These are phyloP conservation scores for Dermatemys mawii DNA, from an alignment of 2,113 vertebrate species.

Conservation along the genomic window DNA sequence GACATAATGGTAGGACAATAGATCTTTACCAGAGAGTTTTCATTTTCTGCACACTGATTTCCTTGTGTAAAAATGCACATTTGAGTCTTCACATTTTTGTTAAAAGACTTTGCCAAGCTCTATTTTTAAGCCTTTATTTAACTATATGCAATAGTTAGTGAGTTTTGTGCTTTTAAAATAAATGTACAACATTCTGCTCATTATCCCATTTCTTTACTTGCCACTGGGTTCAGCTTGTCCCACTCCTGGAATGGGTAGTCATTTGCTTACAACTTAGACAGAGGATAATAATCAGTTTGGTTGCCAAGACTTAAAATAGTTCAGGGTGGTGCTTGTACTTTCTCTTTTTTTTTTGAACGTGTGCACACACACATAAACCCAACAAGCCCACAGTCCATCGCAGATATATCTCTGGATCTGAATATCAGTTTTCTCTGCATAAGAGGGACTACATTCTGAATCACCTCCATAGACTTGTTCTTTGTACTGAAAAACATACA, in stretches of 20 bases:
- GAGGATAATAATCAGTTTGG: slow-evolving; percentile 75
- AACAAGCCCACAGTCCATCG: slow-evolving; percentile 57
- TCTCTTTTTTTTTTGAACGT: slow-evolving; percentile 30
- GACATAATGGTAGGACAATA: slow-evolving; percentile 31
- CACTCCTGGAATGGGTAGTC: slow-evolving; percentile 30
- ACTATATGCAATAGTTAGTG: slow-evolving; percentile 54
- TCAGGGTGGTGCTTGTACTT: slow-evolving; percentile 72
- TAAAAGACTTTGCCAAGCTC: slow-evolving; percentile 49
- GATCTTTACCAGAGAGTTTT: slow-evolving; percentile 58
- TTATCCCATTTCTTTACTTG: slow-evolving; percentile 70
- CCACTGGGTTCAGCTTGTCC: slow-evolving; percentile 35
- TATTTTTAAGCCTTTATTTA: slow-evolving; percentile 76
- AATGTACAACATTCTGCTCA: slow-evolving; percentile 54
- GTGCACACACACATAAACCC: slow-evolving; percentile 3
- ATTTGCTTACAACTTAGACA: slow-evolving; percentile 72
- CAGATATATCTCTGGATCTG: slow-evolving; percentile 49
- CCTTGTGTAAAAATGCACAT: slow-evolving; percentile 60
- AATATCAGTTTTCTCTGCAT: slow-evolving; percentile 35
- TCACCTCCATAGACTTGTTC: slow-evolving; percentile 38
- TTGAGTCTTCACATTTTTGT: slow-evolving; percentile 48
- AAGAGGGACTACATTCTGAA: slow-evolving; percentile 35
- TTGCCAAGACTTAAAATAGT: slow-evolving; percentile 77
- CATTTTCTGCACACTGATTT: slow-evolving; percentile 26
- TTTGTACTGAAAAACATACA: slow-evolving; percentile 61
- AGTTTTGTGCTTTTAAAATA: slow-evolving; percentile 75